Base-by-base conservation (phyloP, 2,113 vertebrate species). In the Myxocyprinus asiaticus region DNA sequence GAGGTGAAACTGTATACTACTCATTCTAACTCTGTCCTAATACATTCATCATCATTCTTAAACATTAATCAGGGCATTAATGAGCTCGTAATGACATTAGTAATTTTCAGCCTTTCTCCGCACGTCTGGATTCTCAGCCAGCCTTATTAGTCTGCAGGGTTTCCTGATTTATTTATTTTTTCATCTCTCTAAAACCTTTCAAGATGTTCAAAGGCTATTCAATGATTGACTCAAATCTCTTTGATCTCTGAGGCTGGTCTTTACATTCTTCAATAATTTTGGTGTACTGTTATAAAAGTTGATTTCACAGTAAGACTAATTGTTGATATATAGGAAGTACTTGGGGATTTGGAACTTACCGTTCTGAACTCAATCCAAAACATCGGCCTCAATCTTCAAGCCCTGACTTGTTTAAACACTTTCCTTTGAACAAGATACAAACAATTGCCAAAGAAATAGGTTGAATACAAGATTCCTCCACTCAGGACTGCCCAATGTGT, bases 121-220 rank as follows among this genome's bases (percentile, higher is more conserved):
- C n/a, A 5, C 8, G 17, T 70, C 80, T 81, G 66, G 64, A 82
- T 68, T 50, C 56, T 22, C 69, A 59, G 44, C 22, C 51, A 76
- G 44, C 66, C 77, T 80, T 79, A 71, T 66, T 76, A 83, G 14
- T 80, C 53, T 76, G 64, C 48, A 33, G 67, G 66, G 51, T 82
- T 82, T 78, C 72, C 51, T 82, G 64, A 75, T 78, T 82, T 78
- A 68, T 68, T 82, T 71, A 73, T 78, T 82, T 79, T 33, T 33
- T 76, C 61, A 76, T 63, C 33, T 76, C 66, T 83, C 65, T 68
- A 69, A 83, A 83, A 22, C 70, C 77, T 79, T 77, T 82, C 68
- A 78, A 78, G 58, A 22, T 74, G 72, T 83, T 77, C 61, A 66
- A 80, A 68, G 48, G 48, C 64, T 65, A 53, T 44, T 69, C 51